Base-by-base conservation (phyloP, 2,797 vertebrate species). In the Craterocephalus amniculus region DNA sequence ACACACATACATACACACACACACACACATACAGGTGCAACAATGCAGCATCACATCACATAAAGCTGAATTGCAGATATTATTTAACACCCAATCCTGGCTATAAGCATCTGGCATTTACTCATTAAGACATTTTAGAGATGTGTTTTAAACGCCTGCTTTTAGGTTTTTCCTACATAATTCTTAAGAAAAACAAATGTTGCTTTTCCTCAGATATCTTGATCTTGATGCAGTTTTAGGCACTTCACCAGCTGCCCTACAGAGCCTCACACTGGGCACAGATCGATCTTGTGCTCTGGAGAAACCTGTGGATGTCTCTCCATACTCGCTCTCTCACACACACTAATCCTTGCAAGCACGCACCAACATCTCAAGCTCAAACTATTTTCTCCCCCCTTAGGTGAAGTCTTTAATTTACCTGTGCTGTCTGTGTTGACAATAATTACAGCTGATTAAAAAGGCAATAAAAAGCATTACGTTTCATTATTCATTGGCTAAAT, bases 381-480 rank as follows among this genome's bases (percentile, higher is more conserved):
- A 72, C 70, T 9, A 27, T 76, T 43, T 64, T 74, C 60, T 35
- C 31, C 31, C 59, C 65, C 20, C 43, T 45, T 18, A 31, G 51
- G 38, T 76, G 71, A 73, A 64, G 51, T 38, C 55, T 73, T 67
- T 73, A 71, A 79, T 83, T 83, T 59, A 73, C 80, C 77, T 74
- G 64, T 40, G 32, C 70, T 67, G 69, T 83, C 71, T 71, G 61
- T 71, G 70, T 63, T 76, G 58, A 48, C 49, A 60, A 26, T 75
- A 49, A 79, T 76, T 79, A 66, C 48, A 22, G 60, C 58, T 73
- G 56, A 84, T 86, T 85, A 75, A 83, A 79, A 58, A 43, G 70
- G 63, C 59, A 77, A 85, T 78, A 52, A 79, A 69, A 80, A 64
- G 16, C 27, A 65, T 18, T 4, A 8, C 1, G 6, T 52, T 68